phyloP scores from a whole-genome alignment of 2,113 vertebrate genomes.

The Oncorhynchus gorbuscha region DNA sequence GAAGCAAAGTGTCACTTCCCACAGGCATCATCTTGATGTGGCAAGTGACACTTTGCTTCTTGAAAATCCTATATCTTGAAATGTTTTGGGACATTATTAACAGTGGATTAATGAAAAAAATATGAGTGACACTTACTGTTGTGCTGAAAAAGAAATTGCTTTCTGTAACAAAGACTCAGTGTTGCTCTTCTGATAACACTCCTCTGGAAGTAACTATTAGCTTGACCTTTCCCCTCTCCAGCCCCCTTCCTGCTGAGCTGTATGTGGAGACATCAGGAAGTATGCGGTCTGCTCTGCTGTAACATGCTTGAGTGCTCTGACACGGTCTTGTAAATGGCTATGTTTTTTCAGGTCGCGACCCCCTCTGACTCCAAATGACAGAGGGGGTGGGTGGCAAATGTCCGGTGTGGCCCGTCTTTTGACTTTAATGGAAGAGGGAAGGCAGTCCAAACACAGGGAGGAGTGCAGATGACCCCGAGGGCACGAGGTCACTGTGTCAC shows the following conservation, averaged over 20 bases:
- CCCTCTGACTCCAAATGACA: constrained; percentile 26
- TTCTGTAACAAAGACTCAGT: background rate
- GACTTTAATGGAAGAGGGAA: constrained; percentile 14
- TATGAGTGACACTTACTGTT: too few relatives aligned
- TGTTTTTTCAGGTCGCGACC: constrained; percentile 18
- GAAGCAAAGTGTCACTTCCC: too few relatives aligned
- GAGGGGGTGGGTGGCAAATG: constrained; percentile 3
- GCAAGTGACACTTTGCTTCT: too few relatives aligned
- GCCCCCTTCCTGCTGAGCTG: constrained; percentile 4
- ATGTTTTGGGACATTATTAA: too few relatives aligned
- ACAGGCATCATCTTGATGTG: too few relatives aligned
- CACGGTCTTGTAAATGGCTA: background rate
- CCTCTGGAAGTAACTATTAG: constrained; percentile 13
- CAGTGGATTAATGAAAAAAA: too few relatives aligned
- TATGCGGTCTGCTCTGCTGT: constrained; percentile 8
- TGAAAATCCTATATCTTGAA: too few relatives aligned
- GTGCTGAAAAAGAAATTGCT: too few relatives aligned
- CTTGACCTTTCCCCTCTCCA: constrained; percentile 18
- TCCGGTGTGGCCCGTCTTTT: constrained; percentile 12
- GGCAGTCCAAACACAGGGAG: constrained; percentile 22
- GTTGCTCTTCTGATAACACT: constrained; percentile 9
- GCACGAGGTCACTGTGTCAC: constrained; percentile 19
- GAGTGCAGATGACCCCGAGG: background rate
- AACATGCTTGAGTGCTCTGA: constrained; percentile 11
- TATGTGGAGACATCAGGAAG: constrained; percentile 15